These are phyloP conservation scores for Dissostichus mawsoni DNA, from an alignment of 2,113 vertebrate genomes.

Conservation along the genomic window DNA sequence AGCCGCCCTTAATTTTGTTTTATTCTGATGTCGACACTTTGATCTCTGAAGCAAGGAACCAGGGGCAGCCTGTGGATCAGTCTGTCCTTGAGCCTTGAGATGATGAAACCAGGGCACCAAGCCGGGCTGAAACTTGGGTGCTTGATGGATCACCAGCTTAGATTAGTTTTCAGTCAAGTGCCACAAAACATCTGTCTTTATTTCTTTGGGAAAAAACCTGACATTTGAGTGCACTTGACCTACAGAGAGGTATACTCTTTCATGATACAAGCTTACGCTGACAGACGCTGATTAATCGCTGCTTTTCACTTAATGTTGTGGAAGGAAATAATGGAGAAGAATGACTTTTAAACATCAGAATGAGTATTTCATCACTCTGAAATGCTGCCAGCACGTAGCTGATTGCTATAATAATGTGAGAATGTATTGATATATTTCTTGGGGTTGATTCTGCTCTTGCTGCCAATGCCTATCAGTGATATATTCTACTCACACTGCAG, in stretches of 20 bases:
- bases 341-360: slow-evolving; percentile 49
- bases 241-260: slow-evolving; percentile 46
- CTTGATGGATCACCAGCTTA: slow-evolving; percentile 70
- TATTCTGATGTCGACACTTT: slow-evolving; percentile 55
- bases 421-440: slow-evolving; percentile 29
- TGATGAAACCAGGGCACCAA: slow-evolving; percentile 63
- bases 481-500: neutral
- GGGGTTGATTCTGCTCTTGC: slow-evolving; percentile 15
- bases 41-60: slow-evolving; percentile 58
- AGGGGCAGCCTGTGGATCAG: slow-evolving; percentile 48
- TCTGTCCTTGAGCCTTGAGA: slow-evolving; percentile 48
- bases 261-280: slow-evolving; percentile 43
- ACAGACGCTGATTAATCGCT: slow-evolving; percentile 57
- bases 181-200: slow-evolving; percentile 71
- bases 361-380: slow-evolving; percentile 40
- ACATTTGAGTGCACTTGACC: slow-evolving; percentile 73
- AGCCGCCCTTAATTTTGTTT: slow-evolving; percentile 33
- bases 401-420: slow-evolving; percentile 30
- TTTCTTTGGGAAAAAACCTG: slow-evolving; percentile 67
- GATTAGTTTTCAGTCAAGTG: slow-evolving; percentile 69
- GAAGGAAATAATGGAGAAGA: slow-evolving; percentile 53
- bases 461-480: neutral
- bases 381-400: slow-evolving; percentile 40
- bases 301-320: slow-evolving; percentile 36
- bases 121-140: slow-evolving; percentile 38